Evolutionary conservation across 2,888 invertebrate species (phyloP).

Genomic region (Carabus problematicus): DNA sequence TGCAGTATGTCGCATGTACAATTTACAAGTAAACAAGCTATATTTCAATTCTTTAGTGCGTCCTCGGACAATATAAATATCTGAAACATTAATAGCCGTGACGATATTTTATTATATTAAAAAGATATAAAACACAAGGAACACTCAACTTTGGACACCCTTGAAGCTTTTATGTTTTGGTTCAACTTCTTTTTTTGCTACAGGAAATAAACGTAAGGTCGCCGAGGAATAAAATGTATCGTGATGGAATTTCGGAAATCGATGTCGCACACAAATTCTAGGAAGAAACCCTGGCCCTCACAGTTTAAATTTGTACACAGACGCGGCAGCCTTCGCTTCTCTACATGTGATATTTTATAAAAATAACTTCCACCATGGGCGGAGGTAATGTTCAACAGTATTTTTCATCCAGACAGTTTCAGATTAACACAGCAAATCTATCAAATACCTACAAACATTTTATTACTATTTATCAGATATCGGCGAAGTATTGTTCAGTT

Average conservation of each 20-base stretch:
- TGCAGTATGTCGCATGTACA: too few species aligned
- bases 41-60: neutral
- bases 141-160: constrained; percentile 26
- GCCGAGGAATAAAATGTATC: constrained; percentile 3
- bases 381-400: neutral
- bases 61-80: constrained; percentile 23
- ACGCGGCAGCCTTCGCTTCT: constrained; percentile 14
- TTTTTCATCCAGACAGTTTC: too few species aligned
- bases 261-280: neutral
- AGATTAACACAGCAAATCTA: too few species aligned
- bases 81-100: constrained; percentile 7
- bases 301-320: constrained; percentile 29
- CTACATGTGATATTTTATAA: constrained; percentile 14
- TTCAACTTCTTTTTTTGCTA: neutral
- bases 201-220: constrained; percentile 28
- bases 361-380: constrained; percentile 12
- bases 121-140: constrained; percentile 11
- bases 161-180: constrained; percentile 26
- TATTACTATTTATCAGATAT: too few species aligned
- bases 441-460: too few species aligned
- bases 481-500: too few species aligned
- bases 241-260: constrained; percentile 32
- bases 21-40: too few species aligned
- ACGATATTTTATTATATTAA: neutral
- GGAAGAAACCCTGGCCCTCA: constrained; percentile 42